phyloP scores from a whole-genome alignment of 2,113 vertebrate species.

The Pampusana beccarii region DNA sequence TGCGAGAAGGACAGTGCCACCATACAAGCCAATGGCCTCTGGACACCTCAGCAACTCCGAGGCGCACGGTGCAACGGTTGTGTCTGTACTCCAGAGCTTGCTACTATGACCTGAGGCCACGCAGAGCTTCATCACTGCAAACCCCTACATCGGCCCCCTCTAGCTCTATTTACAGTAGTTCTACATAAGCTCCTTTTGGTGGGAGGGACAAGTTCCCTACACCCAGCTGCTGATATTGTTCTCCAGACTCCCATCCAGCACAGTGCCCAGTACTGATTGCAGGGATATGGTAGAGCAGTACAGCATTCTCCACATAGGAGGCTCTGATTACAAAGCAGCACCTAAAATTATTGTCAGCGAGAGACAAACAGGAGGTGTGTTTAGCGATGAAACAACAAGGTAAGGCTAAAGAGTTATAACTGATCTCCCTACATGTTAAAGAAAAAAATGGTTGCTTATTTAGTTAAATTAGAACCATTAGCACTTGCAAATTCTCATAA shows the following conservation, averaged over 20 bases:
- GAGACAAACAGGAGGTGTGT: background rate
- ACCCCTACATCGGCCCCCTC: accelerated
- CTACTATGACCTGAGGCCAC: accelerated
- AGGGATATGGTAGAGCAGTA: background rate
- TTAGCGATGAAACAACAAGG: background rate
- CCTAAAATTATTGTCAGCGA: background rate
- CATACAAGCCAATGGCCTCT: background rate
- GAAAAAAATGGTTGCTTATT: background rate
- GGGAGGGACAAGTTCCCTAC: background rate
- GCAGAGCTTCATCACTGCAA: accelerated
- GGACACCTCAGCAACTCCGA: background rate
- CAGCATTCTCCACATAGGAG: background rate
- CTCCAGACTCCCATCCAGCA: accelerated
- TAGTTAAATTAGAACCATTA: background rate
- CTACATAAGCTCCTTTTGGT: background rate
- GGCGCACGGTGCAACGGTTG: background rate
- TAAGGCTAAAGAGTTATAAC: background rate
- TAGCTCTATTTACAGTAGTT: background rate
- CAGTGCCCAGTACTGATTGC: background rate
- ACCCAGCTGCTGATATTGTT: background rate
- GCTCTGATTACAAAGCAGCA: background rate
- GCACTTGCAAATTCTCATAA: background rate
- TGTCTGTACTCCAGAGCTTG: background rate
- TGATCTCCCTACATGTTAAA: background rate
- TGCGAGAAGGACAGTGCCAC: background rate